Conservation (phyloP, 2,888 invertebrate species). For the Apeira syringaria region DNA sequence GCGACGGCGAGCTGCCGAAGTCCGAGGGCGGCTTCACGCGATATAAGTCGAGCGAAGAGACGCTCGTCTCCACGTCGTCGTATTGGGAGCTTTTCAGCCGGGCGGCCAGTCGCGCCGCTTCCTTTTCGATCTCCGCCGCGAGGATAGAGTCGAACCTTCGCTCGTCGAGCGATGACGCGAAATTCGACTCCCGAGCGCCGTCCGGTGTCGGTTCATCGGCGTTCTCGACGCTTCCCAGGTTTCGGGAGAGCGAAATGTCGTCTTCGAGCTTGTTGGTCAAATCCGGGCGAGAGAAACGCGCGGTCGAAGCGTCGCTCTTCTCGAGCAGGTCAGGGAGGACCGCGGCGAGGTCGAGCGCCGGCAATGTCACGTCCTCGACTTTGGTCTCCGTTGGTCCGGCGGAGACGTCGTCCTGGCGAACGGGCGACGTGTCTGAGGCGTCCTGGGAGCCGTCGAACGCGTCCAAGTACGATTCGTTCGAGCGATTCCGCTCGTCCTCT, state of each 20-base stretch:
- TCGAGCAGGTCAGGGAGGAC: constrained; percentile 72
- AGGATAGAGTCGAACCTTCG: constrained; percentile 85
- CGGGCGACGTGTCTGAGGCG: constrained; percentile 39
- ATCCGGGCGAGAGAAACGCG: constrained; percentile 60
- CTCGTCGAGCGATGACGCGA: constrained; percentile 72
- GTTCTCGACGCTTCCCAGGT: constrained; percentile 32
- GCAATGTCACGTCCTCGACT: constrained; percentile 92
- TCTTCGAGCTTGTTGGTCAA: constrained; percentile 61
- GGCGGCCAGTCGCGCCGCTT: constrained; percentile 87
- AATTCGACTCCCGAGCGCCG: constrained; percentile 59
- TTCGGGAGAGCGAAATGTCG: constrained; percentile 37
- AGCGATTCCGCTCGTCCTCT: constrained; percentile 65
- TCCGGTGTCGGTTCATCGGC: constrained; percentile 46
- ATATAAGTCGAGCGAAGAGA: constrained; percentile 87
- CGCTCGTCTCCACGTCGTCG: constrained; percentile 83
- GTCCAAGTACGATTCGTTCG: constrained; percentile 77
- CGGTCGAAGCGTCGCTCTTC: constrained; percentile 53
- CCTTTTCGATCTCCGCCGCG: constrained; percentile 89
- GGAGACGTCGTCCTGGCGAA: constrained; percentile 40
- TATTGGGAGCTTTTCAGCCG: constrained; percentile 59
- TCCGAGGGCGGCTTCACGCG: constrained; percentile 90
- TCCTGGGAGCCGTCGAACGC: constrained; percentile 70
- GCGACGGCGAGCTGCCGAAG: constrained; percentile 87
- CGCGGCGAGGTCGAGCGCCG: constrained; percentile 90
- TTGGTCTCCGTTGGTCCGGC: constrained; percentile 36